phyloP scores from a whole-genome alignment of 2,888 invertebrate genomes.

The Vanessa cardui region DNA sequence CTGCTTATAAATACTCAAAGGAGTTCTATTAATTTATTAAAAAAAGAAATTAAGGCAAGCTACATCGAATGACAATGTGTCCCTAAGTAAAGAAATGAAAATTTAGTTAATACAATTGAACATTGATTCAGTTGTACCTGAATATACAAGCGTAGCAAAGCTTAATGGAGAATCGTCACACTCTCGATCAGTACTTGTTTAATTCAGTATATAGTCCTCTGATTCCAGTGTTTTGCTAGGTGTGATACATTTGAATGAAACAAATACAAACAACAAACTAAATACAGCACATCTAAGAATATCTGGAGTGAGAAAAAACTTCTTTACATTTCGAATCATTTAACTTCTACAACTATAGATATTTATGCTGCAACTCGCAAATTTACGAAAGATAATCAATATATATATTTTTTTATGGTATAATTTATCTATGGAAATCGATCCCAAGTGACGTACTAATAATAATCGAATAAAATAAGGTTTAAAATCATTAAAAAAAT shows the following conservation, averaged over 20 bases:
- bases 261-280: background rate
- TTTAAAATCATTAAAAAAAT: too few relatives aligned
- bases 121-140: slow-evolving; percentile 4
- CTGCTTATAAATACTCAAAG: background rate
- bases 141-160: slow-evolving; percentile 17
- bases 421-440: too few relatives aligned
- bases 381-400: slow-evolving; percentile 16
- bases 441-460: too few relatives aligned
- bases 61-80: slow-evolving; percentile 10
- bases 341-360: slow-evolving; percentile 10
- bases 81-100: slow-evolving; percentile 13
- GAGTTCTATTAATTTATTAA: background rate
- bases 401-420: too few relatives aligned
- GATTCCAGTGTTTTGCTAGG: background rate
- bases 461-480: too few relatives aligned
- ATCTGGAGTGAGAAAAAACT: slow-evolving; percentile 9
- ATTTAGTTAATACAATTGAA: slow-evolving; percentile 13
- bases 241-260: slow-evolving; percentile 2
- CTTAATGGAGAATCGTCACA: slow-evolving; percentile 9
- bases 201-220: slow-evolving; percentile 4
- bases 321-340: slow-evolving; percentile 12
- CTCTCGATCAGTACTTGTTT: slow-evolving; percentile 10
- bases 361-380: slow-evolving; percentile 14
- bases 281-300: slow-evolving; percentile 4
- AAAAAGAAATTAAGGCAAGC: slow-evolving; percentile 5